Evolutionary conservation across 2,113 vertebrate species (phyloP), one percentile per base, ranked within the genome.

Genomic region (Siniperca chuatsi): DNA sequence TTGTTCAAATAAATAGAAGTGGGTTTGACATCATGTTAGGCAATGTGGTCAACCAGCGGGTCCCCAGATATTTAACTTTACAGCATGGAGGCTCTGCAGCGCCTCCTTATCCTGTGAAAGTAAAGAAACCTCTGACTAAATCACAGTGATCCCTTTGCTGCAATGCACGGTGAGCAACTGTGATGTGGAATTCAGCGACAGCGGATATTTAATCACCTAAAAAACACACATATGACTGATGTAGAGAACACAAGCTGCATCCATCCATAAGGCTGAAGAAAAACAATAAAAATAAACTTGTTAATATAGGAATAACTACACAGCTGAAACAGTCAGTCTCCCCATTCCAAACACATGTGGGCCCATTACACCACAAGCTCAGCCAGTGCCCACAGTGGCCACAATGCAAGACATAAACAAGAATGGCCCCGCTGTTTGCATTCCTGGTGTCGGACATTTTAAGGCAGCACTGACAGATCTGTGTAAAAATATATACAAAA

Each of bases 391-490:
- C 84, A 89, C 92, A 90, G 90, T 57, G 70, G 90, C 94, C 94
- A 92, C 94, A 93, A 90, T 75, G 89, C 79, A 87, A 93, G 88
- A 90, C 87, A 84, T 93, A 94, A 95, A 94, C 92, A 94, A 93
- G 91, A 93, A 82, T 40, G 83, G 91, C 85, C 81, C 75, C 50
- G 71, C 89, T 90, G 89, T 92, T 94, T 88, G 91, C 93, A 94
- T 94, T 95, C 93, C 91, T 95, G 89, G 83, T 81, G 87, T 93
- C 58, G 85, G 87, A 87, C 87, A 90, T 91, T 92, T 93, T 87
- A 78, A 89, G 85, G 87, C 92, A 93, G 91, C 88, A 90, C 82
- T 79, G 87, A 93, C 90, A 92, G 90, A 91, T 90, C 77, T 40
- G 84, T 90, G 78, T 86, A 92, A 93, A 94, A 90, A 90, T 85